Evolutionary conservation across 1,140 invertebrate genomes (phyloP).

Genomic region (Hermetia illucens): DNA sequence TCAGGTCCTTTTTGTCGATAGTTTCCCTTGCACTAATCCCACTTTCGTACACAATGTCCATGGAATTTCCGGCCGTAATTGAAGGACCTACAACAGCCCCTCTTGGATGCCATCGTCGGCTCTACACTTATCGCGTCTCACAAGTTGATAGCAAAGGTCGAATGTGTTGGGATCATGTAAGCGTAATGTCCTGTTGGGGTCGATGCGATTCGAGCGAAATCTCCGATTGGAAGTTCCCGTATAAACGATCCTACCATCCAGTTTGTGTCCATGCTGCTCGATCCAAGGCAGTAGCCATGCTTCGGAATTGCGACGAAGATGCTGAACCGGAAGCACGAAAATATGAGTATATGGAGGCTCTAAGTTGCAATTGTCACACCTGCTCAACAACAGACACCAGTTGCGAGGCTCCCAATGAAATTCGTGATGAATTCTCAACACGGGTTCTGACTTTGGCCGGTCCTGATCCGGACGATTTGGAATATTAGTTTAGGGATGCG

Average conservation of each 20-base stretch:
- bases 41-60: background rate
- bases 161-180: constrained; percentile 41
- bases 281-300: constrained; percentile 34
- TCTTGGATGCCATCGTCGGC: constrained; percentile 31
- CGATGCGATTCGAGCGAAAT: constrained; percentile 74
- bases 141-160: constrained; percentile 16
- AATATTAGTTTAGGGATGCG: too few species aligned
- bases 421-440: constrained; percentile 12
- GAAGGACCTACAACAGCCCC: constrained; percentile 15
- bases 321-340: constrained; percentile 37
- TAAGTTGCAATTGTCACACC: constrained; percentile 40
- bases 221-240: constrained; percentile 74
- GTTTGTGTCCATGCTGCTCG: constrained; percentile 64
- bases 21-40: too few species aligned
- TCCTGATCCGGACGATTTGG: constrained; percentile 15
- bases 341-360: constrained; percentile 48
- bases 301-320: constrained; percentile 49
- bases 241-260: constrained; percentile 65
- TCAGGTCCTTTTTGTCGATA: too few species aligned
- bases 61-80: background rate
- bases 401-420: constrained; percentile 26
- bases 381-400: constrained; percentile 26
- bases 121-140: constrained; percentile 33
- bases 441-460: constrained; percentile 18
- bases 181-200: constrained; percentile 66